Evolutionary conservation across 2,888 invertebrate species (phyloP).

Genomic region (Metellina segmentata): DNA sequence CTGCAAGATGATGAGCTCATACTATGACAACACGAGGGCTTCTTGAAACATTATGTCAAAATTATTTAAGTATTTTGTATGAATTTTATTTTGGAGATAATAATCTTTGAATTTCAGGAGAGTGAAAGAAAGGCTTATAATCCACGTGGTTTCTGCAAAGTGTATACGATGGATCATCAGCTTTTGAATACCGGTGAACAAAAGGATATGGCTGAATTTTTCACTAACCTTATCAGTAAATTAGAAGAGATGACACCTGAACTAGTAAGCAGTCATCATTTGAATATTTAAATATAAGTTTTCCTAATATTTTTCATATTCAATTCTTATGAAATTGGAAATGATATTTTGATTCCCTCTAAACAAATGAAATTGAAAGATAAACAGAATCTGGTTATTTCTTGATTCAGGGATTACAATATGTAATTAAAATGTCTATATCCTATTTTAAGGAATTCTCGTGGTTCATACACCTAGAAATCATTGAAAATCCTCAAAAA

Average conservation of each 20-base stretch:
- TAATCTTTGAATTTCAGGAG: slow-evolving; percentile 84
- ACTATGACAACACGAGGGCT: background rate
- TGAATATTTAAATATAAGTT: background rate
- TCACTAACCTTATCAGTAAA: slow-evolving; percentile 96
- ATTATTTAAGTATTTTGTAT: background rate
- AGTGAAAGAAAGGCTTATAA: slow-evolving; percentile 97
- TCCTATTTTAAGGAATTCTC: no score
- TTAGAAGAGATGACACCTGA: slow-evolving; percentile 97
- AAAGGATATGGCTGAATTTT: slow-evolving; percentile 99
- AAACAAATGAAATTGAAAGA: no score
- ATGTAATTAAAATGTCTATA: no score
- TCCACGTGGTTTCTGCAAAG: slow-evolving; percentile 96
- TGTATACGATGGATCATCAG: slow-evolving; percentile 98
- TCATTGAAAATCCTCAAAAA: no score
- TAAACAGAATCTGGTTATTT: no score
- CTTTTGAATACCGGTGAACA: slow-evolving; percentile 97
- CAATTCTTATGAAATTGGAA: no score
- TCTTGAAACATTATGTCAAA: background rate
- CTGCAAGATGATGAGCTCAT: no score
- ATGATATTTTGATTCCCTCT: no score
- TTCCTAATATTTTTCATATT: no score
- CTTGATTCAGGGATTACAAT: no score
- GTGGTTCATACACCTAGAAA: no score
- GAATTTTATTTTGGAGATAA: background rate
- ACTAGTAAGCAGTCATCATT: slow-evolving; percentile 80